Base-by-base conservation (phyloP, 1,140 invertebrate species). In the Subanguina moxae region DNA sequence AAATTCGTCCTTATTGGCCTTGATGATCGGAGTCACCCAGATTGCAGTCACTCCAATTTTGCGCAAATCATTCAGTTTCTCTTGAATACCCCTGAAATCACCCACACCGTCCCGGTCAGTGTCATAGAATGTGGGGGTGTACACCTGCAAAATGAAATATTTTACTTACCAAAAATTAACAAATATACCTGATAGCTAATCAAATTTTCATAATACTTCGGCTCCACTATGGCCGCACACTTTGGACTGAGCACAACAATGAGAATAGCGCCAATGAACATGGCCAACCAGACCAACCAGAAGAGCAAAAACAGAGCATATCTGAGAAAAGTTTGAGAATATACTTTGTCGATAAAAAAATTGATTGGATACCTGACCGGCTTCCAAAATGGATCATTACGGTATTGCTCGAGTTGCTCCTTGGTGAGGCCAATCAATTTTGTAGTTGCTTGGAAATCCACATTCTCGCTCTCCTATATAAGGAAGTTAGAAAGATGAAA, bases 301-400 rank as follows among this genome's bases (percentile, higher is more conserved):
- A 79, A 79, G n/a, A 76, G 25, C 23, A 62, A 66, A 43, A 82
- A 80, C 11, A 80, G 68, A 21, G 67, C 57, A 72, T 68, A 71
- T 17, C 69, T 71, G 52, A 68, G 48, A 13, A 52, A 42, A 71
- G 15, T 19, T 27, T 7, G 8, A 66, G 23, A 52, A 52, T 25
- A 45, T 70, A 66, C 43, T 61, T n/a, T 19, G n/a, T 8, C 27
- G 9, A 66, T 66, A 46, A 23, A 19, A 45, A 5, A 3, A 7
- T 19, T 61, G 27, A n/a, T 32, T 23, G 1, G 38, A 48, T 68
- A 80, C 70, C 77, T 73, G 21, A 82, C 63, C n/a, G 78, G 62
- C 64, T 81, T 81, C 79, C 79, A 82, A 56, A 78, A 75, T 5
- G 79, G 79, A 65, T 81, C 78, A 68, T 81, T 81, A 15, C 76